Evolutionary conservation across 92 coral and sea anemone genomes (phyloP).

Genomic region (Porites rus): DNA sequence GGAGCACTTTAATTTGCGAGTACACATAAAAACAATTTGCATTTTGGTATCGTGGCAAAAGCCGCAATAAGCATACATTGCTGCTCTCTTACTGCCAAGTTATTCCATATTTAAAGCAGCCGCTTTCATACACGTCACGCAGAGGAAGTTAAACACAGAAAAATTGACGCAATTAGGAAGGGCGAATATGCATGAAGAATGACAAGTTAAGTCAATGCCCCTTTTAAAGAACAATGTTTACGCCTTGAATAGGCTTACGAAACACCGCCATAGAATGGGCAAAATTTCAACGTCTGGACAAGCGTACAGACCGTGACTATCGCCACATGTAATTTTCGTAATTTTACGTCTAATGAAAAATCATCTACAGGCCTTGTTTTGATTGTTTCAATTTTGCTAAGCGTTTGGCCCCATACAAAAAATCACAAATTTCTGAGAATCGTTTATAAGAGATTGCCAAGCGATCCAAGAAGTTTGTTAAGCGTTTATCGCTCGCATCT

Average conservation of each 20-base stretch:
- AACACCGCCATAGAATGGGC: conserved; percentile 31
- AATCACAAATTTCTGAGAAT: background rate
- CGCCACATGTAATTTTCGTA: conserved; percentile 9
- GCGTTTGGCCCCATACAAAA: background rate
- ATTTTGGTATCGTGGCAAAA: background rate
- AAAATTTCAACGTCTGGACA: background rate
- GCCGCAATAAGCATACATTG: background rate
- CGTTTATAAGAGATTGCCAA: conserved; percentile 10
- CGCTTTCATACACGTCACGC: background rate
- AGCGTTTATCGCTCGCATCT: conserved; percentile 18
- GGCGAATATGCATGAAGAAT: conserved; percentile 12
- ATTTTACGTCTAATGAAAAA: background rate
- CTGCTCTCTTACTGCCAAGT: background rate
- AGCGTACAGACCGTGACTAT: too few species aligned
- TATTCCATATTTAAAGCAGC: background rate
- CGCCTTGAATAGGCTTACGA: conserved; percentile 28
- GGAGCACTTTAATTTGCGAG: conserved; percentile 4
- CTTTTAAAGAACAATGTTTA: conserved; percentile 37
- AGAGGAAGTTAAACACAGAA: conserved; percentile 14
- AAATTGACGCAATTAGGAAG: conserved; percentile 30
- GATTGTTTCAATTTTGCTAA: background rate
- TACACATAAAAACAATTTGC: background rate
- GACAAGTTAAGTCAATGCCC: conserved; percentile 34
- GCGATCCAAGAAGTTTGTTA: background rate
- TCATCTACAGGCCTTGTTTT: background rate